phyloP scores from a whole-genome alignment of 2,113 vertebrate genomes.

The Pyrgilauda ruficollis region DNA sequence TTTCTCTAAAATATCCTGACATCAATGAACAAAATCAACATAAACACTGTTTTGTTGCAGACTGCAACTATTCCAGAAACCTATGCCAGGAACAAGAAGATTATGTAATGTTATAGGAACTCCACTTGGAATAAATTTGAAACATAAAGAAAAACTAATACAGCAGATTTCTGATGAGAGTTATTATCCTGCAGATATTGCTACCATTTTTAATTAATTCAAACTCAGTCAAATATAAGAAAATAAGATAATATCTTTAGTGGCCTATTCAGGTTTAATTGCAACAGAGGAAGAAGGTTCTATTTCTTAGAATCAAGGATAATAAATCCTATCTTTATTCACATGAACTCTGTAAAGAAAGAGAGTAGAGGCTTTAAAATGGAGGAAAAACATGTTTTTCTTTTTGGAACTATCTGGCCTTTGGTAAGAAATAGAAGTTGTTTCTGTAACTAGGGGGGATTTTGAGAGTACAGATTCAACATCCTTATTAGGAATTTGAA shows the following conservation, averaged over 20 bases:
- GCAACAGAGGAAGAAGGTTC: background rate
- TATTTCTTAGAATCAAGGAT: background rate
- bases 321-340: background rate
- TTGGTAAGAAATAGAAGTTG: background rate
- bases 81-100: background rate
- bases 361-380: background rate
- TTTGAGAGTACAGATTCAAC: background rate
- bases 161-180: background rate
- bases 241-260: background rate
- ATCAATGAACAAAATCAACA: background rate
- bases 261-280: background rate
- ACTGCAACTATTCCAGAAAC: background rate
- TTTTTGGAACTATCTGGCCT: background rate
- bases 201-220: background rate
- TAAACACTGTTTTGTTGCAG: background rate
- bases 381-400: background rate
- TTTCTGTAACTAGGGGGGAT: background rate
- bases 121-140: background rate
- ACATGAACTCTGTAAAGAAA: background rate
- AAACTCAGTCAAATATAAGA: background rate
- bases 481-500: slow-evolving; percentile 43
- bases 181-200: background rate
- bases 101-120: background rate
- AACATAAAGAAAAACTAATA: background rate
- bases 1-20: background rate